Evolutionary conservation across 2,888 invertebrate genomes (phyloP).

Genomic region (Euproctis similis): DNA sequence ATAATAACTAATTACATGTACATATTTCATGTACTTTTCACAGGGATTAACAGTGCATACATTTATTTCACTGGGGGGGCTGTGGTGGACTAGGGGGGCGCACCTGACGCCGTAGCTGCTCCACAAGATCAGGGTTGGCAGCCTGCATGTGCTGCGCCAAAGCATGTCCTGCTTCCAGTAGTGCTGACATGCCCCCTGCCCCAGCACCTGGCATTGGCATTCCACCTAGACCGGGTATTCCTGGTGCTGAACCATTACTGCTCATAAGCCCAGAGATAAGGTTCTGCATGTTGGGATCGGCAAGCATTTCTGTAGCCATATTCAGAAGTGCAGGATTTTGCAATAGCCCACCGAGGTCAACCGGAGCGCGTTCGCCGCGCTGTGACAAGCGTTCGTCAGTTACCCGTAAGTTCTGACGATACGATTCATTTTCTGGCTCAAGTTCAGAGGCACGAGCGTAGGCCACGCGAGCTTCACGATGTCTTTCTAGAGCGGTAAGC

Average conservation of each 20-base stretch:
- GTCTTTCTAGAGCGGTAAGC: constrained; percentile 87
- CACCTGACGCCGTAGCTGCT: constrained; percentile 83
- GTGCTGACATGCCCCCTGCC: constrained; percentile 50
- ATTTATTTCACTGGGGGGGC: constrained; percentile 42
- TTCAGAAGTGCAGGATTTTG: constrained; percentile 88
- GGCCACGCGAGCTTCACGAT: constrained; percentile 88
- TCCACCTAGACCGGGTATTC: constrained; percentile 20
- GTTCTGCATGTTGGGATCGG: constrained; percentile 90
- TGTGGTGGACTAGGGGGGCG: constrained; percentile 48
- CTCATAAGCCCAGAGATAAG: constrained; percentile 79
- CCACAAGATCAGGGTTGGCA: constrained; percentile 88
- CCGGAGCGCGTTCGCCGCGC: constrained; percentile 77
- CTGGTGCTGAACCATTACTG: constrained; percentile 25
- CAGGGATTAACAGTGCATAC: no score
- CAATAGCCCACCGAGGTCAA: constrained; percentile 80
- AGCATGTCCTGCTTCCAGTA: constrained; percentile 82
- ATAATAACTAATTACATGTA: constrained; percentile 24
- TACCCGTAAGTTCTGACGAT: constrained; percentile 88
- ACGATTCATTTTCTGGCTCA: constrained; percentile 94
- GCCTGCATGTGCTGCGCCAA: constrained; percentile 88
- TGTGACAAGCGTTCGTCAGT: constrained; percentile 82
- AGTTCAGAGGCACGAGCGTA: constrained; percentile 91
- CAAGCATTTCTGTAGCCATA: constrained; percentile 89
- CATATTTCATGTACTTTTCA: no score
- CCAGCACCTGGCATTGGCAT: constrained; percentile 44